Evolutionary conservation across 2,797 vertebrate species (phyloP).

Genomic region (Caiman crocodilus): DNA sequence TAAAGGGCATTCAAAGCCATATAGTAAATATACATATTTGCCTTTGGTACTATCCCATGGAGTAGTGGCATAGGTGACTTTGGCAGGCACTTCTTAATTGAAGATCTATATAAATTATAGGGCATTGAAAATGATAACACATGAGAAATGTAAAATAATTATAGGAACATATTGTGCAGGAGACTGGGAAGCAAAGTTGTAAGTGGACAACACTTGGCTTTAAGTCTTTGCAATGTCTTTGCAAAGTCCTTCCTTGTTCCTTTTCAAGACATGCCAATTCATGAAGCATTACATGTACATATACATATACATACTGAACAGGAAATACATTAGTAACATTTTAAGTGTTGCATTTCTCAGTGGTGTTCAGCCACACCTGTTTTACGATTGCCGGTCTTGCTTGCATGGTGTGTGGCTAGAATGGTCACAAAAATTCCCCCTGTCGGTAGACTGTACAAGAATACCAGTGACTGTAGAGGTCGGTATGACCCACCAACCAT

Average conservation of each 20-base stretch:
- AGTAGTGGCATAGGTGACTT: slow-evolving; percentile 34
- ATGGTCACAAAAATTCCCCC: not conserved
- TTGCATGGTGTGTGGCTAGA: not conserved
- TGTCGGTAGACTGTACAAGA: no score
- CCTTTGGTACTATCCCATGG: not conserved
- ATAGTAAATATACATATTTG: not conserved
- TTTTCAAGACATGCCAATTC: no score
- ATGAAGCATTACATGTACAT: no score
- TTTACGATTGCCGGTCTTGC: not conserved
- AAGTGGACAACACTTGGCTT: slow-evolving; percentile 36
- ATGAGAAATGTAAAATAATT: slow-evolving; percentile 40
- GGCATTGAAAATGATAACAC: not conserved
- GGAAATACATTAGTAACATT: not conserved
- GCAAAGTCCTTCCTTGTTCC: no score
- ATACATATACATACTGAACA: no score
- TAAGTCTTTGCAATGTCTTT: not conserved
- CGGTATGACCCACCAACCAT: not conserved
- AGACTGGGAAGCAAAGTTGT: slow-evolving; percentile 27
- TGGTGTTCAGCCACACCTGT: not conserved
- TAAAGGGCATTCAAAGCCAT: not conserved
- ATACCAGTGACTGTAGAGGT: no score
- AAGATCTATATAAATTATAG: not conserved
- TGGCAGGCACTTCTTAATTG: not conserved
- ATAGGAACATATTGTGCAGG: not conserved
- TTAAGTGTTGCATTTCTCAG: not conserved